A percentile compares a stretch with the other conserved stretches of the same genome.
Evolutionary conservation across 2,888 invertebrate species (phyloP).

Genomic region (Palloptera scutellata): DNA sequence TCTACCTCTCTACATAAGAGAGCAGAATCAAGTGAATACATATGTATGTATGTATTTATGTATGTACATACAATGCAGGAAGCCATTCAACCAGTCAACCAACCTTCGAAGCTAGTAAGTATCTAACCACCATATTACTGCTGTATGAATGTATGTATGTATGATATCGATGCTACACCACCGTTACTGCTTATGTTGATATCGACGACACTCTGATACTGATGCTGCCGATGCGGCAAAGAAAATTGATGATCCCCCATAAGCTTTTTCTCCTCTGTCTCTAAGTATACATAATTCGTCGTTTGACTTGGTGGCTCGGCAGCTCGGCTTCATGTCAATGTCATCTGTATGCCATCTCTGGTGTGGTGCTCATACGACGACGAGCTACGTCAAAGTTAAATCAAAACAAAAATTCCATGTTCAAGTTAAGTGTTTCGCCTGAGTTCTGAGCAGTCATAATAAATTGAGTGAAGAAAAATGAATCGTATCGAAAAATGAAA

Average conservation of each 20-base stretch:
- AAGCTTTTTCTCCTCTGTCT: too few relatives aligned
- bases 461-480: constrained; percentile 1
- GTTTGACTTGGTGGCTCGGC: too few relatives aligned
- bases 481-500: not conserved
- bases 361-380: constrained; percentile 15
- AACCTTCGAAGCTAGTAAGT: too few relatives aligned
- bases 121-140: too few relatives aligned
- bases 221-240: constrained; percentile 8
- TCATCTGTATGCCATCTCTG: constrained; percentile 12
- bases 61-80: too few relatives aligned
- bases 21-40: too few relatives aligned
- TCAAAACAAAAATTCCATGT: constrained; percentile 20
- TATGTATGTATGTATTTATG: too few relatives aligned
- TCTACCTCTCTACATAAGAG: too few relatives aligned
- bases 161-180: not conserved
- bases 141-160: too few relatives aligned
- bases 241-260: constrained; percentile 18
- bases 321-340: too few relatives aligned
- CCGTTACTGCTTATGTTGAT: not conserved
- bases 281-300: too few relatives aligned
- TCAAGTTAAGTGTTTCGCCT: constrained; percentile 16
- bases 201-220: not conserved
- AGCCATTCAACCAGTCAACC: too few relatives aligned
- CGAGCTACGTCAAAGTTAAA: constrained; percentile 23
- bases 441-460: constrained; percentile 1